Evolutionary conservation across 2,888 invertebrate species (phyloP).

Genomic region (Eupithecia subumbrata): DNA sequence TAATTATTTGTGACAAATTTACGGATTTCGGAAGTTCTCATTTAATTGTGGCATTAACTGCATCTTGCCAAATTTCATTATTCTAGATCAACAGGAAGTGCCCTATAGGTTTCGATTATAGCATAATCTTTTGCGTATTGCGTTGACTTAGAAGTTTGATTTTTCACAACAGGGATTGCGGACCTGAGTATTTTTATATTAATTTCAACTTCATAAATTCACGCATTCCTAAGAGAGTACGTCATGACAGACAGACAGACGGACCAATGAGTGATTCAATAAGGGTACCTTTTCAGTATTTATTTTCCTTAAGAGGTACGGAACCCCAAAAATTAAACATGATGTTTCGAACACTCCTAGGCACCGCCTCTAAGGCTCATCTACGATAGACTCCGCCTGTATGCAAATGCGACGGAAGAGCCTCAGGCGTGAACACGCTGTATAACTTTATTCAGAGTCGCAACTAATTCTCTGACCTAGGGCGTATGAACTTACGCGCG

Average conservation of each 20-base stretch:
- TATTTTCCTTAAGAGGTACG: neutral
- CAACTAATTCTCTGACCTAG: slow-evolving; percentile 34
- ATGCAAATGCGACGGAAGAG: slow-evolving; percentile 75
- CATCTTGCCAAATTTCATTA: no score
- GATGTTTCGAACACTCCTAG: slow-evolving; percentile 32
- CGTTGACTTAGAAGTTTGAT: neutral
- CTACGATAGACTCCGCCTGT: slow-evolving; percentile 75
- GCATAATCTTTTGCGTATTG: neutral
- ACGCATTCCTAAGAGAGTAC: neutral
- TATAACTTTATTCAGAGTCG: slow-evolving; percentile 36
- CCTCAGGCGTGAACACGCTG: slow-evolving; percentile 54
- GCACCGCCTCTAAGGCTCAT: slow-evolving; percentile 66
- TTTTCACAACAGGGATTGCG: neutral
- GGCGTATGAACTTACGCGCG: neutral
- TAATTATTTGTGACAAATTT: neutral
- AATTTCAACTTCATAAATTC: neutral
- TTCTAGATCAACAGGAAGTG: no score
- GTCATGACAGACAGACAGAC: neutral
- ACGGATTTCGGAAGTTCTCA: no score
- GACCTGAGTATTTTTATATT: neutral
- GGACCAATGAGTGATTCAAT: neutral
- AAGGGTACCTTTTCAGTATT: neutral
- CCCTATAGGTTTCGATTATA: no score
- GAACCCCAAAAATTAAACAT: slow-evolving; percentile 17
- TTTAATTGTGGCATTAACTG: no score